Conservation (phyloP, 2,888 invertebrate genomes). For the Entomobrya proxima region DNA sequence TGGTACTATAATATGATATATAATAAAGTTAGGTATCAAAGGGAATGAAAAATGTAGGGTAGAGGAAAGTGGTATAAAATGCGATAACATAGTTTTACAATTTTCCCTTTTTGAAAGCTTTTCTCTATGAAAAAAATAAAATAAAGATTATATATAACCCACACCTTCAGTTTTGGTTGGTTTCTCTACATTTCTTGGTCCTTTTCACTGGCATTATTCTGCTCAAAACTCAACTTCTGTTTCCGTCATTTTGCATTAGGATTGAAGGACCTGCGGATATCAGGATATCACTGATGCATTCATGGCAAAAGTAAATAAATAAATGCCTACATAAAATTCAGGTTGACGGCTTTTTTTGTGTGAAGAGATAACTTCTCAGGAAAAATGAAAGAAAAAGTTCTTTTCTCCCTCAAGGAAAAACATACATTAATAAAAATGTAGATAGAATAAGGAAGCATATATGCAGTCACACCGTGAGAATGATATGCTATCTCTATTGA, state of each 20-base stretch:
- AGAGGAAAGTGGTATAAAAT: not conserved
- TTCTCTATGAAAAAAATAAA: too few relatives aligned
- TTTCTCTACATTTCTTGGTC: not conserved
- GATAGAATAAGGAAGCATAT: not conserved
- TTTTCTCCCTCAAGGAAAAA: not conserved
- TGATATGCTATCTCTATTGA: too few relatives aligned
- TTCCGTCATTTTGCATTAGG: not conserved
- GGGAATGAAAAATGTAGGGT: not conserved
- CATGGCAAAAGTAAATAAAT: too few relatives aligned
- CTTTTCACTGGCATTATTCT: not conserved
- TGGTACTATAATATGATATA: too few relatives aligned
- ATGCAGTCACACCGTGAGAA: not conserved
- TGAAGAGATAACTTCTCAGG: not conserved
- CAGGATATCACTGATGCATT: slow-evolving; percentile 5
- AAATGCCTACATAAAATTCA: not conserved
- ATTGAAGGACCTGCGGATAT: not conserved
- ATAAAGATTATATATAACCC: too few relatives aligned
- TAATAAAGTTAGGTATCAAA: not conserved
- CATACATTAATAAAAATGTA: not conserved
- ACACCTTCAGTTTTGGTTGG: not conserved
- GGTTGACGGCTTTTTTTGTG: not conserved
- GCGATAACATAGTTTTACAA: not conserved
- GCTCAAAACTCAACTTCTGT: not conserved
- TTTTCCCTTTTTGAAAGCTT: slow-evolving; percentile 6
- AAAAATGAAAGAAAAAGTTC: not conserved